These are phyloP conservation scores for Lepidurus apus DNA, from an alignment of 1,140 invertebrate genomes.

Conservation along the genomic window DNA sequence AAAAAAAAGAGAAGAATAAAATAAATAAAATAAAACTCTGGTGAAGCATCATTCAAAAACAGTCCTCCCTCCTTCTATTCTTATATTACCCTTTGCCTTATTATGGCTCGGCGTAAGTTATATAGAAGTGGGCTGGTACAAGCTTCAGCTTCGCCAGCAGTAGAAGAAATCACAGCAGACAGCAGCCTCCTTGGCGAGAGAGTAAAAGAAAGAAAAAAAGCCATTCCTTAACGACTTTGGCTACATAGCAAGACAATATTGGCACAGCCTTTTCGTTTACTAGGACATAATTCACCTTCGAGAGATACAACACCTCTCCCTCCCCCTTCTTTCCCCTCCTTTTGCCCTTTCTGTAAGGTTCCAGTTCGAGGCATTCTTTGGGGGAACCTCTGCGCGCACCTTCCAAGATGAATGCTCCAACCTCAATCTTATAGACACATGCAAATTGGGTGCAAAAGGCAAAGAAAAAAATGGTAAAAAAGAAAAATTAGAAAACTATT, in stretches of 20 bases:
- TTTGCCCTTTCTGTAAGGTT: background rate
- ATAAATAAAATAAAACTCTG: background rate
- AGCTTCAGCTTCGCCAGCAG: background rate
- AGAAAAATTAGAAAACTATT: background rate
- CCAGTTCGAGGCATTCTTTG: background rate
- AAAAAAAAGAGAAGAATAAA: background rate
- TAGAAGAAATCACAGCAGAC: constrained; percentile 6
- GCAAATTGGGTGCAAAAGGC: background rate
- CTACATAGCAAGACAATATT: constrained; percentile 10
- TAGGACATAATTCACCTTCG: constrained; percentile 4
- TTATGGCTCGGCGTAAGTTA: constrained; percentile 8
- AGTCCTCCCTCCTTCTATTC: background rate
- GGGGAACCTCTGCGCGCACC: background rate
- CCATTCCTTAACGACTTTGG: constrained; percentile 3
- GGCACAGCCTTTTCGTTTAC: constrained; percentile 21
- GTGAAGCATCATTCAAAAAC: background rate
- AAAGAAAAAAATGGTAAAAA: background rate
- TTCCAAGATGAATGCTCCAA: background rate
- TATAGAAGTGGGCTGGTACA: constrained; percentile 1
- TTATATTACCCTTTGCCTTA: background rate
- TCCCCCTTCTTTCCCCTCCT: background rate
- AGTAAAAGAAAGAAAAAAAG: background rate
- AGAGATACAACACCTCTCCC: background rate
- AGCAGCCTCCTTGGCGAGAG: background rate
- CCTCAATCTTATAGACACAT: constrained; percentile 14